Conservation (phyloP, 2,113 vertebrate species). For the Otolemur garnettii region DNA sequence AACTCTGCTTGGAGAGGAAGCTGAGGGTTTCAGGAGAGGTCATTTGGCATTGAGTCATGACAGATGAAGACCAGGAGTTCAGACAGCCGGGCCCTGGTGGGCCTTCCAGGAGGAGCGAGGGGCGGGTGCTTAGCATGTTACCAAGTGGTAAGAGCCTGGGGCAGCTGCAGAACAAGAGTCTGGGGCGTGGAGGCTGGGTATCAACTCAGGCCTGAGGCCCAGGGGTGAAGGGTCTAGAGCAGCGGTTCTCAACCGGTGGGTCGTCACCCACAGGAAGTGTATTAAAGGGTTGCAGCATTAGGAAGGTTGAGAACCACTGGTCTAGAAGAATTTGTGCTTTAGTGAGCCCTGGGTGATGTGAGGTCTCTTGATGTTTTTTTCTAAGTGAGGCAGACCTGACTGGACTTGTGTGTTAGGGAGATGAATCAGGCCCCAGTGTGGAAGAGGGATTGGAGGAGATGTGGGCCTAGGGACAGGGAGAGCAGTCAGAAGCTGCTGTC, state of each 20-base stretch:
- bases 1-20: not conserved
- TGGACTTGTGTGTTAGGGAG: not conserved
- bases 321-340: not conserved
- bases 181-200: rapidly evolving
- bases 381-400: not conserved
- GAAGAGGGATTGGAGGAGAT: not conserved
- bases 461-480: not conserved
- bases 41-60: not conserved
- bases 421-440: not conserved
- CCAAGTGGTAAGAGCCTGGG: not conserved
- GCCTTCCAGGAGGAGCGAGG: not conserved
- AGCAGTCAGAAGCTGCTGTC: not conserved
- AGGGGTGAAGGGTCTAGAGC: not conserved
- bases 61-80: constrained; percentile 12
- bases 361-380: not conserved
- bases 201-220: not conserved
- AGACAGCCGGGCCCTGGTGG: not conserved
- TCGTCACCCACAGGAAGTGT: no score
- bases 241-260: no score
- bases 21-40: not conserved
- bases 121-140: no score
- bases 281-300: no score
- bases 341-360: not conserved
- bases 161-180: not conserved
- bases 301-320: no score